Base-by-base conservation (phyloP, 2,888 invertebrate genomes). In the Cenopis cana region DNA sequence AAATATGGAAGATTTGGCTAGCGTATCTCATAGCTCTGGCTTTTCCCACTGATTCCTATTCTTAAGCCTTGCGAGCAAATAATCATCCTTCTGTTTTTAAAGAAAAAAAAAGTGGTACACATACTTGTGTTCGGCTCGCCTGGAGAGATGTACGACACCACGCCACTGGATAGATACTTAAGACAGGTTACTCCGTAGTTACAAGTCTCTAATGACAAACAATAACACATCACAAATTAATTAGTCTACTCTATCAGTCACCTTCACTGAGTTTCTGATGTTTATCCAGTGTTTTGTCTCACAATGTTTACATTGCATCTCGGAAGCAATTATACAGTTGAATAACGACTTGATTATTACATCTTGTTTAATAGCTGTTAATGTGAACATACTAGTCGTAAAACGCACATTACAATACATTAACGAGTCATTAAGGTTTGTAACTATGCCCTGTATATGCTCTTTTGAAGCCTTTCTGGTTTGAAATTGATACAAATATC, bases 261-360 rank as follows among this genome's bases (percentile, higher is more conserved):
- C 82, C 82, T 84, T 79, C 78, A 74, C 69, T 79, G 77, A 78
- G 75, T 86, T 85, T 86, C 84, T 84, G 79, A 80, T 77, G 78
- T 75, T 83, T 84, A 83, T 82, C 81, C 74, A 81, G 73, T 86
- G 85, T 86, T 87, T 85, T 87, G 84, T 88, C 82, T 79, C 75
- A 67, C 70, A 76, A 12, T 85, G 82, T 86, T 88, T 88, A 86
- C 77, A 75, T 74, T 76, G 73, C 73, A 78, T 83, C 80, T 83
- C 85, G 90, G 90, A 90, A 89, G 86, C 85, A 72, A 80, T 36
- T 17, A 46, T 46, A 46, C 49, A 12, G 29, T 46, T 64, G 33
- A 49, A 18, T 68, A 55, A 65, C 20, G 38, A 59, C 29, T 52
- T 46, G 41, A 64, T 69, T 69, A 69, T 62, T 57, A 20, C 52